Conservation (phyloP, 2,888 invertebrate genomes). For the Uropetala carovei region DNA sequence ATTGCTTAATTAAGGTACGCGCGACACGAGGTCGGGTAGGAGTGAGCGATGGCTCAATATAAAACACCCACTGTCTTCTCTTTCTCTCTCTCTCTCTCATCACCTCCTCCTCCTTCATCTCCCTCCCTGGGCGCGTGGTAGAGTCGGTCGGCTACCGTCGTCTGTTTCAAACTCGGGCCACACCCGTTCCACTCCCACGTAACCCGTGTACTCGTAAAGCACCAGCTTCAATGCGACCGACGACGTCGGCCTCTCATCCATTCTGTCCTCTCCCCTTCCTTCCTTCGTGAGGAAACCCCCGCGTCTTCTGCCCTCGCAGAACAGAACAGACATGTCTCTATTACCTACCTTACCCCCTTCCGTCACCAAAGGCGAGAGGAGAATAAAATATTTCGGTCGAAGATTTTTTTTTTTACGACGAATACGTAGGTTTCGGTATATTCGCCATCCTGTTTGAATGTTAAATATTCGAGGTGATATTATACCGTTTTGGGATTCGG, state of each 20-base stretch:
- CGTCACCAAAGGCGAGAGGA: too few relatives aligned
- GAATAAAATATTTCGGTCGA: too few relatives aligned
- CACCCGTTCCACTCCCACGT: not conserved
- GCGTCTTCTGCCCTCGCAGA: not conserved
- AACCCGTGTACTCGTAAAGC: not conserved
- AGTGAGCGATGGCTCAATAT: constrained; percentile 27
- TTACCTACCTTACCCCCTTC: too few relatives aligned
- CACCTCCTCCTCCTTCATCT: too few relatives aligned
- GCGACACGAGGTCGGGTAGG: not conserved
- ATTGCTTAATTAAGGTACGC: constrained; percentile 7
- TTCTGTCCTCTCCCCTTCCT: not conserved
- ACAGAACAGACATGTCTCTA: too few relatives aligned
- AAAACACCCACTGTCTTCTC: constrained; percentile 11
- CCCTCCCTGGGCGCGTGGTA: too few relatives aligned
- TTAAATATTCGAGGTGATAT: too few relatives aligned
- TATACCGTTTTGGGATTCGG: too few relatives aligned
- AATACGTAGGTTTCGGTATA: too few relatives aligned
- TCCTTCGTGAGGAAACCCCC: not conserved
- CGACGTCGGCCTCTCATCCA: not conserved
- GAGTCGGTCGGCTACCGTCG: not conserved
- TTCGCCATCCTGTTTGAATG: too few relatives aligned
- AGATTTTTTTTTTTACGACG: too few relatives aligned
- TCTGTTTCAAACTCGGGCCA: not conserved
- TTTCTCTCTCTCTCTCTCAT: not conserved
- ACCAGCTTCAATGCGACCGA: not conserved